Percentiles rank a stretch among this genome's conserved stretches.
Evolutionary conservation across 2,888 invertebrate genomes (phyloP).

Genomic region (Drosophila subquinaria): DNA sequence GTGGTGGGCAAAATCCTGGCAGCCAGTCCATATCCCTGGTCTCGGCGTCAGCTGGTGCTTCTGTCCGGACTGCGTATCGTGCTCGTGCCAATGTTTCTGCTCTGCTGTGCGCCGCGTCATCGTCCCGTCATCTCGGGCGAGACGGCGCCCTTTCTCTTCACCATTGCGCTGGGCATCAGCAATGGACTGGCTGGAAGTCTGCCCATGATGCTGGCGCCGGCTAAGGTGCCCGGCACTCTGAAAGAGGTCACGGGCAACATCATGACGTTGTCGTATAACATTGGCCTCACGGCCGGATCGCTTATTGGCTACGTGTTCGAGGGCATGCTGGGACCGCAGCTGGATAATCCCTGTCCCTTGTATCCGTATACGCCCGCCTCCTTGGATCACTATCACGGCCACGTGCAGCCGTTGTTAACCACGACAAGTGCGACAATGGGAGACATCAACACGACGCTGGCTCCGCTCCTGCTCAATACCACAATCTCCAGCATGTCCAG

Average conservation of each 20-base stretch:
- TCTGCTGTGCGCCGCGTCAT: slow-evolving; percentile 92
- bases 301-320: slow-evolving; percentile 93
- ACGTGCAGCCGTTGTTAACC: slow-evolving; percentile 58
- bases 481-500: slow-evolving; percentile 51
- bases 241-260: slow-evolving; percentile 97
- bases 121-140: slow-evolving; percentile 90
- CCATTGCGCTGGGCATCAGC: slow-evolving; percentile 91
- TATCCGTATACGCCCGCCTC: slow-evolving; percentile 81
- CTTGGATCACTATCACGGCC: slow-evolving; percentile 70
- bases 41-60: slow-evolving; percentile 91
- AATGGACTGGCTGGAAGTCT: slow-evolving; percentile 96
- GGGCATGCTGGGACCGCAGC: slow-evolving; percentile 87
- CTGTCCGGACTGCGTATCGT: slow-evolving; percentile 91
- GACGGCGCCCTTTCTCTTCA: slow-evolving; percentile 89
- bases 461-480: slow-evolving; percentile 58
- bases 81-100: slow-evolving; percentile 92
- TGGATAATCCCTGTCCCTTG: slow-evolving; percentile 86
- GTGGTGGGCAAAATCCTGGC: slow-evolving; percentile 92
- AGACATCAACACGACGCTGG: slow-evolving; percentile 43
- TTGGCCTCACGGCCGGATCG: slow-evolving; percentile 94
- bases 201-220: slow-evolving; percentile 96
- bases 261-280: slow-evolving; percentile 96
- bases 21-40: slow-evolving; percentile 93
- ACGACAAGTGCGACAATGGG: slow-evolving; percentile 47
- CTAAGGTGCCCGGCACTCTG: slow-evolving; percentile 93